Conservation (phyloP, 2,797 vertebrate genomes). For the Lutjanus campechanus region DNA sequence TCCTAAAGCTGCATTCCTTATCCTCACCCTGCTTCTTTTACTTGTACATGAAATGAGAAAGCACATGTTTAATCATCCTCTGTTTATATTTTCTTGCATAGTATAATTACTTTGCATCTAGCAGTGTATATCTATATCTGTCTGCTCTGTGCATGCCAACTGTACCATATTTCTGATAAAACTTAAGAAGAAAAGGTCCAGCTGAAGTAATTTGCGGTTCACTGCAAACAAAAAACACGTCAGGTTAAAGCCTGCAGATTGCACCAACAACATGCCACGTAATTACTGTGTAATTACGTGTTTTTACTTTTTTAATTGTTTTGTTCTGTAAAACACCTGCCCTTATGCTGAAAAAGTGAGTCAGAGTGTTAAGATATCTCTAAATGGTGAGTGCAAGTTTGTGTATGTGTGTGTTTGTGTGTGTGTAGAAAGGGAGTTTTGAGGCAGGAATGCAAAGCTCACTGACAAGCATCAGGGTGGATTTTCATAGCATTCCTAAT, state of each 20-base stretch:
- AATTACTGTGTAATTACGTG: slow-evolving; percentile 17
- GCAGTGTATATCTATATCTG: too few relatives aligned
- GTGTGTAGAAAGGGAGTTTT: background rate
- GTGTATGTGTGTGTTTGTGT: too few relatives aligned
- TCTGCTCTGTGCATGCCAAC: background rate
- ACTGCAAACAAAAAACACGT: background rate
- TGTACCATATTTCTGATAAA: background rate
- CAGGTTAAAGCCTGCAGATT: background rate
- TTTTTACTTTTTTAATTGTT: background rate
- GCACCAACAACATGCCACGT: background rate
- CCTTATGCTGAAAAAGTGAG: background rate
- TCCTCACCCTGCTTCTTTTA: background rate
- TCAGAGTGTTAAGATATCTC: background rate
- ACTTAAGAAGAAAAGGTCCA: background rate
- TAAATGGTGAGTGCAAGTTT: background rate
- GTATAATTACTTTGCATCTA: slow-evolving; percentile 14
- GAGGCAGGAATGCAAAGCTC: slow-evolving; percentile 31
- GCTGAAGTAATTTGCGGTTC: background rate
- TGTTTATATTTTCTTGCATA: slow-evolving; percentile 32
- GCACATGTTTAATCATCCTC: slow-evolving; percentile 19
- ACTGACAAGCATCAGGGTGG: slow-evolving; percentile 36
- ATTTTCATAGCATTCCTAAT: slow-evolving; percentile 35
- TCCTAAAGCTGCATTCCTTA: background rate
- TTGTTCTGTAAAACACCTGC: slow-evolving; percentile 17
- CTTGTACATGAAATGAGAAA: slow-evolving; percentile 19